Conservation (phyloP, 2,888 invertebrate genomes). For the Pseudoips prasinana region DNA sequence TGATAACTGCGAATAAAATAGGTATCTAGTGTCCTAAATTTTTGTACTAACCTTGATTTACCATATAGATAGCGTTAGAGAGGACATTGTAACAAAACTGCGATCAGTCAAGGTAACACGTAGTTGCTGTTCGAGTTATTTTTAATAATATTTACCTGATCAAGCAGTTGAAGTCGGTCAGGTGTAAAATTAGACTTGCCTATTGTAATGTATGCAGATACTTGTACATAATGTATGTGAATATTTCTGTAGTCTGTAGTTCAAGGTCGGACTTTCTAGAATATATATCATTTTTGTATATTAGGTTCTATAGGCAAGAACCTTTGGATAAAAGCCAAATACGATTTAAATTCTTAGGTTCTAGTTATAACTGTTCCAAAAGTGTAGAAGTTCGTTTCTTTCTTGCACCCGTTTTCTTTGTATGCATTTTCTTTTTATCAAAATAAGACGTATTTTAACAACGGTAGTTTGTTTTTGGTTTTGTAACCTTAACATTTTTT, state of each 20-base stretch:
- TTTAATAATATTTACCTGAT: slow-evolving; percentile 10
- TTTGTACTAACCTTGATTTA: slow-evolving; percentile 24
- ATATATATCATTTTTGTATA: slow-evolving; percentile 36
- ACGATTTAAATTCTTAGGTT: slow-evolving; percentile 32
- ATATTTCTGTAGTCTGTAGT: slow-evolving; percentile 38
- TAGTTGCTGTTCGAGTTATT: slow-evolving; percentile 5
- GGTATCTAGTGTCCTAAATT: slow-evolving; percentile 6
- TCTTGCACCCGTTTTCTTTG: slow-evolving; percentile 28
- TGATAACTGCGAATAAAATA: no score
- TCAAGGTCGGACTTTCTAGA: slow-evolving; percentile 42
- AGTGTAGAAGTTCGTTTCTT: no score
- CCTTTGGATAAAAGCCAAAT: slow-evolving; percentile 56
- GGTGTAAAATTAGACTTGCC: slow-evolving; percentile 8
- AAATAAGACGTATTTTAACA: slow-evolving; percentile 17
- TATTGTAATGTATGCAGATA: slow-evolving; percentile 2
- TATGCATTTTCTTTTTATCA: slow-evolving; percentile 12
- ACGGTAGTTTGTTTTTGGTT: slow-evolving; percentile 17
- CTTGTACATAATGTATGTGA: no score
- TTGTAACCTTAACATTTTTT: slow-evolving; percentile 17
- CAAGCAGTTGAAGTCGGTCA: slow-evolving; percentile 12
- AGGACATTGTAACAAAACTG: slow-evolving; percentile 20
- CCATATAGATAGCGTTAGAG: slow-evolving; percentile 13
- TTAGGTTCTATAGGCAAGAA: slow-evolving; percentile 48
- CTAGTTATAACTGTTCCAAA: no score
- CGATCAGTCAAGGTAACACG: slow-evolving; percentile 21